Base-by-base conservation (phyloP, 1,140 invertebrate species). In the Diachasma alloeum region DNA sequence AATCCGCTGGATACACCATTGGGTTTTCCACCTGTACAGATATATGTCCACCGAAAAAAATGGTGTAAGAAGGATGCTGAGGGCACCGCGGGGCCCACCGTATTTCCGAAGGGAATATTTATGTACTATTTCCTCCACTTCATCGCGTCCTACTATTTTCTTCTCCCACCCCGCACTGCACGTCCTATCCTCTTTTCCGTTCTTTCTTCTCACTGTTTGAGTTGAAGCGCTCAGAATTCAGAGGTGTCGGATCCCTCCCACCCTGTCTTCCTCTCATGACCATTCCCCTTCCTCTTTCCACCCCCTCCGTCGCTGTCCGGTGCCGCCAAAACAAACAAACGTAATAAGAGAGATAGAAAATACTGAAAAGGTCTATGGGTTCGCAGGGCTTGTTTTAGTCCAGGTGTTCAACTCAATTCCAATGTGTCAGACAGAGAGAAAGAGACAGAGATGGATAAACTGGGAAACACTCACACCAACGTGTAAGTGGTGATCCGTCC, bases 21-120 rank as follows among this genome's bases (percentile, higher is more conserved):
- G 53, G 53, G 6, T 22, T 59, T 59, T 59, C 53, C 5, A 59
- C 53, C 53, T 59, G 53, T 59, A 22, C 17, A 6, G 53, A n/a
- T 66, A 66, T 36, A 37, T 31, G 8, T 36, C 8, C 31, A 66
- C 3, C 42, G n/a, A 37, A n/a, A 17, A 66, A 36, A 66, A 44
- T 70, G 1, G 36, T 31, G 36, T 19, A 73, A 73, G 31, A 31
- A 6, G 53, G 53, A 66, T 42, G 53, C 3, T 10, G 17, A 15
- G 53, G 53, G 36, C 11, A n/a, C 72, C 22, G 31, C 8, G 11
- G 36, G 63, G 39, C 13, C 44, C 26, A 44, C 63, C 74, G 67
- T 22, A 75, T 70, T 70, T 56, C 66, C 46, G 39, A 37, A n/a
- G 42, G 24, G 69, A 71, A 72, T 76, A 37, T 76, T 71, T 76